These are phyloP conservation scores for Meloidogyne hapla DNA, from an alignment of 1,140 invertebrate genomes.

Conservation along the genomic window DNA sequence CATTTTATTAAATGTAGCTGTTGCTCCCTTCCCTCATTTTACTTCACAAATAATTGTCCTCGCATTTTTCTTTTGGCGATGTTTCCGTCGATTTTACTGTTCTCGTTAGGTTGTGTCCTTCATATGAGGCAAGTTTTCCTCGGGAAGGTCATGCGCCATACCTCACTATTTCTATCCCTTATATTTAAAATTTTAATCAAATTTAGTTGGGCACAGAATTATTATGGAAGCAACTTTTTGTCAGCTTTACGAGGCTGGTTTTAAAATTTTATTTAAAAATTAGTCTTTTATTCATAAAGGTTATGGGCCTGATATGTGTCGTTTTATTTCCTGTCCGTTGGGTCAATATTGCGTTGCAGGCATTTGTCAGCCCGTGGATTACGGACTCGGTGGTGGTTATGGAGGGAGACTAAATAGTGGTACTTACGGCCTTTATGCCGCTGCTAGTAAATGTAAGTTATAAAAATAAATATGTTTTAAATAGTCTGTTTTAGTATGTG, in stretches of 20 bases:
- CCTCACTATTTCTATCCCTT: too few species aligned
- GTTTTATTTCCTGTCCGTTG: constrained; percentile 61
- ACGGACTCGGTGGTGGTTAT: constrained; percentile 29
- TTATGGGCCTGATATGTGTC: constrained; percentile 56
- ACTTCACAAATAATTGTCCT: background rate
- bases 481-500: constrained; percentile 42
- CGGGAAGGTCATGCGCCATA: too few species aligned
- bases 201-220: constrained; percentile 39
- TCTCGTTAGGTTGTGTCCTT: background rate
- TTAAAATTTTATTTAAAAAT: background rate
- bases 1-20: too few species aligned
- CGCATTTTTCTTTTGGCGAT: background rate
- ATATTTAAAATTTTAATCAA: background rate
- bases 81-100: background rate
- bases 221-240: constrained; percentile 57
- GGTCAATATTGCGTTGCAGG: constrained; percentile 62
- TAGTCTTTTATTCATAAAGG: constrained; percentile 17
- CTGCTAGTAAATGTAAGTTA: constrained; percentile 40
- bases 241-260: constrained; percentile 41
- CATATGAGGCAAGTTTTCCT: background rate
- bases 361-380: constrained; percentile 41
- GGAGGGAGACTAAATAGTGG: constrained; percentile 10
- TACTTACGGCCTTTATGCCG: constrained; percentile 33
- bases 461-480: background rate
- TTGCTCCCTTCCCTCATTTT: background rate